Conservation (phyloP, 2,113 vertebrate species). For the Cairina moschata region DNA sequence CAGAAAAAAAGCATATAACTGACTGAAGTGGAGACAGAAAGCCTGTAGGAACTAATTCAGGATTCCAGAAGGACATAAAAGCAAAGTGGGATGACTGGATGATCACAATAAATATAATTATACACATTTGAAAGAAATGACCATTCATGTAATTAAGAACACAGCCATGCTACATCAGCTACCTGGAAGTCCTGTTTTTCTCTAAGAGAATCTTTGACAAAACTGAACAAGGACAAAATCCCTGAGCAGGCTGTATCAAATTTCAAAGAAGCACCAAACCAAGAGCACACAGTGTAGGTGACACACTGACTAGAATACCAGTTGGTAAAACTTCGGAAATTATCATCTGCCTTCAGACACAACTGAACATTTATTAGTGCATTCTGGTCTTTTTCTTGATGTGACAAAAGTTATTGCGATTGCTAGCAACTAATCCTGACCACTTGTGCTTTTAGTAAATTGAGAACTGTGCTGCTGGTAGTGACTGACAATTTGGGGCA, state of each 20-base stretch:
- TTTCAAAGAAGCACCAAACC: background rate
- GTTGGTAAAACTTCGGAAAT: background rate
- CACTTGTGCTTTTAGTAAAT: background rate
- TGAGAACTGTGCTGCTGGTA: background rate
- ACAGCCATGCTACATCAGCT: background rate
- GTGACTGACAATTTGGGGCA: background rate
- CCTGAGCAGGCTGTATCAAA: background rate
- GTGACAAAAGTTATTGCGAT: background rate
- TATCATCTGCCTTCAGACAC: background rate
- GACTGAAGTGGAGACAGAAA: background rate
- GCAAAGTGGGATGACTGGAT: background rate
- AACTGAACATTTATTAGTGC: background rate
- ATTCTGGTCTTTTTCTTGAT: background rate
- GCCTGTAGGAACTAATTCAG: background rate
- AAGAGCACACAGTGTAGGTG: background rate
- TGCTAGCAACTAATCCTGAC: background rate
- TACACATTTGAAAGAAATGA: background rate
- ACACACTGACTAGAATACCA: background rate
- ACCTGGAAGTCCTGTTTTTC: background rate
- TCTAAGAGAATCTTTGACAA: background rate
- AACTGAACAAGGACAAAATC: background rate
- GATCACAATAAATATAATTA: background rate
- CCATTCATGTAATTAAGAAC: background rate
- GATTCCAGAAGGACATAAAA: background rate
- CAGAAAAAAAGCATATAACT: background rate